phyloP scores from a whole-genome alignment of 2,797 vertebrate species.

The Girardinus metallicus region DNA sequence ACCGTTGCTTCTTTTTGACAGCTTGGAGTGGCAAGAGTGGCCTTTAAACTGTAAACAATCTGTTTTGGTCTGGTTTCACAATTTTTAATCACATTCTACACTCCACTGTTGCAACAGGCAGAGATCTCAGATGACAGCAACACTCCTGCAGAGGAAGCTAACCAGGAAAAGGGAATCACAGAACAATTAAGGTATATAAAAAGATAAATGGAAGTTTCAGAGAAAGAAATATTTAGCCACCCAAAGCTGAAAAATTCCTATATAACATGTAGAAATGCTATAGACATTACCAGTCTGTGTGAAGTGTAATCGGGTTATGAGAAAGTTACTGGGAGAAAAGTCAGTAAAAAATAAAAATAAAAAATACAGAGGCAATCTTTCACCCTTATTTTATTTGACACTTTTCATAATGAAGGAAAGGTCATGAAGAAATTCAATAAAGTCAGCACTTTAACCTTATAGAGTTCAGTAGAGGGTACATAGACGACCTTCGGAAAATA shows the following conservation, averaged over 20 bases:
- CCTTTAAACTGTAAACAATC: neutral
- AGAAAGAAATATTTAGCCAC: neutral
- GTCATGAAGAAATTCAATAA: neutral
- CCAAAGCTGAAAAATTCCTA: neutral
- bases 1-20: neutral
- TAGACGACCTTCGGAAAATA: neutral
- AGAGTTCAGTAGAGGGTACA: neutral
- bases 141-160: neutral
- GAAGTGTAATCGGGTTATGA: neutral
- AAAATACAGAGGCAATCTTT: neutral
- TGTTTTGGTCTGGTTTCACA: neutral
- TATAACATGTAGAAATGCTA: too few relatives aligned
- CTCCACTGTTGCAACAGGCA: neutral
- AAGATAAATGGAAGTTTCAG: neutral
- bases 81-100: neutral
- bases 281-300: neutral
- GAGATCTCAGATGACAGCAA: neutral
- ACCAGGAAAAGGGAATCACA: neutral
- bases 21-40: neutral
- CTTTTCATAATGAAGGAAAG: neutral
- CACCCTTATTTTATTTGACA: neutral
- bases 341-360: neutral
- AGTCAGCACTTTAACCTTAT: neutral
- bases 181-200: neutral
- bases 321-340: neutral